Conservation (phyloP, 2,113 vertebrate genomes). For the Nematolebias whitei region DNA sequence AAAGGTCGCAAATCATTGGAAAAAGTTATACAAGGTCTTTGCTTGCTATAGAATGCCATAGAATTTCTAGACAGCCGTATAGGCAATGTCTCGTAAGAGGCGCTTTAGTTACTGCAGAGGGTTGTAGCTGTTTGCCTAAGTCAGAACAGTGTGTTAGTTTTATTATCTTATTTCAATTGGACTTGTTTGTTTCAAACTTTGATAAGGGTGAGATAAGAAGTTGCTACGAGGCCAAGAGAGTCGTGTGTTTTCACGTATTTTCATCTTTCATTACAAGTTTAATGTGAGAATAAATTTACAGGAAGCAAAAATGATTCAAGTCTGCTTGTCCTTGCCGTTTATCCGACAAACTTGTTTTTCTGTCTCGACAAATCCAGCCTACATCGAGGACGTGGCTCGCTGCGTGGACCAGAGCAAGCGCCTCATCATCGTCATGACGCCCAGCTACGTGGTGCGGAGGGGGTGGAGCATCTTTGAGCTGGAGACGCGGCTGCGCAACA, state of each 20-base stretch:
- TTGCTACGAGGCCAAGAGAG: slow-evolving; percentile 37
- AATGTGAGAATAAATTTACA: neutral
- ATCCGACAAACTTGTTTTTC: neutral
- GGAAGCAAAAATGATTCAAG: neutral
- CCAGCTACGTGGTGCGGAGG: slow-evolving; percentile 93
- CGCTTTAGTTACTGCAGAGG: neutral
- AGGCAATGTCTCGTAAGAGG: no score
- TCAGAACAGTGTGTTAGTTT: neutral
- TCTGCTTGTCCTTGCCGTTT: no score
- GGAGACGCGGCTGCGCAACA: slow-evolving; percentile 95
- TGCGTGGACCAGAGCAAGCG: slow-evolving; percentile 98
- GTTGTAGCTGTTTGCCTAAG: neutral
- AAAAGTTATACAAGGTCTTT: no score
- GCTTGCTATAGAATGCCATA: no score
- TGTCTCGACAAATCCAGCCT: slow-evolving; percentile 79
- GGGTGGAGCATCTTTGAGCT: slow-evolving; percentile 99
- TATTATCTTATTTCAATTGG: slow-evolving; percentile 13
- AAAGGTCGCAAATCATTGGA: no score
- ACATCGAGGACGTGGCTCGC: slow-evolving; percentile 97
- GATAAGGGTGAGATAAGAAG: slow-evolving; percentile 29
- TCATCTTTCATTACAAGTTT: slow-evolving; percentile 20
- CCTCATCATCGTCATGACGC: slow-evolving; percentile 97
- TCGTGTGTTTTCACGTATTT: slow-evolving; percentile 25
- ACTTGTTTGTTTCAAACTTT: slow-evolving; percentile 23
- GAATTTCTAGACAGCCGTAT: no score